phyloP scores from a whole-genome alignment of 2,113 vertebrate genomes.

The Nymphicus hollandicus region DNA sequence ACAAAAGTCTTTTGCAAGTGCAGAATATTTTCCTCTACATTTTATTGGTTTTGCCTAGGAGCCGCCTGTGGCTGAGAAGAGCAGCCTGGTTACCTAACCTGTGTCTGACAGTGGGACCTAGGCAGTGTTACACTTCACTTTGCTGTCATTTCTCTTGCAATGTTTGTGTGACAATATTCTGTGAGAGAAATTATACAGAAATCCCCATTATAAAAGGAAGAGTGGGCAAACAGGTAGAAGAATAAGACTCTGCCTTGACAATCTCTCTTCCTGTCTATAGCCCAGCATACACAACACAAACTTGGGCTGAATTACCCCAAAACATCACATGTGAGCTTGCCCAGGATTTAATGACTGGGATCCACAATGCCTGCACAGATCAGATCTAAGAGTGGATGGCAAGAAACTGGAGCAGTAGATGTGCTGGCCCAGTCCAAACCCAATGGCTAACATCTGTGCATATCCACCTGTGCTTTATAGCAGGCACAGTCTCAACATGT shows the following conservation, averaged over 20 bases:
- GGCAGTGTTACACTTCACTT: background rate
- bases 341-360: background rate
- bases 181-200: background rate
- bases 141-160: background rate
- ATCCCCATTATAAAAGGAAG: background rate
- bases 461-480: background rate
- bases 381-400: background rate
- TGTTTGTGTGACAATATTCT: background rate
- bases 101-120: accelerated
- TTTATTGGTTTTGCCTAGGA: background rate
- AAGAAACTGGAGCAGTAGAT: background rate
- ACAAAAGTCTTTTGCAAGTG: background rate
- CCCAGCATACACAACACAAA: background rate
- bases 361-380: background rate
- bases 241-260: background rate
- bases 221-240: background rate
- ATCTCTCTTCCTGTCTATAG: background rate
- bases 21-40: background rate
- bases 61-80: background rate
- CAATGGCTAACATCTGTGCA: background rate
- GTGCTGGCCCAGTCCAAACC: background rate
- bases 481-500: background rate
- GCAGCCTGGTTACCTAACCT: background rate
- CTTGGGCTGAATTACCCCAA: background rate
- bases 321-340: background rate